Evolutionary conservation across 1,140 invertebrate genomes (phyloP), one percentile per base, ranked within the genome.

Genomic region (Hermetia illucens): DNA sequence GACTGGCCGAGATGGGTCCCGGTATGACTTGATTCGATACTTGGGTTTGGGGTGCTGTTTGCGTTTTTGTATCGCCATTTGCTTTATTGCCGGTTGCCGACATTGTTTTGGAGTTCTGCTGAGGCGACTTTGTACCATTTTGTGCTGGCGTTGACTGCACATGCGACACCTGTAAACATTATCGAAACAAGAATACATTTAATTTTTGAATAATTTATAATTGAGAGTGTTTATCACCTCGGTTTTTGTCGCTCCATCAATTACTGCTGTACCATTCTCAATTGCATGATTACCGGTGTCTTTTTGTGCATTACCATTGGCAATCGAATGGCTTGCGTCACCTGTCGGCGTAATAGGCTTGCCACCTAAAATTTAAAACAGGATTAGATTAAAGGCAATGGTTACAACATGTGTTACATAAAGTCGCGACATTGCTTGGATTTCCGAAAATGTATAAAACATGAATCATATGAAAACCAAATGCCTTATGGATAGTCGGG

Each of bases 291-390:
- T 45, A 46, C 39, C 13, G 8, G 24, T 27, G 24, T 27, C 24
- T 25, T 48, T 48, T 47, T 54, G 55, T 50, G 51, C 48, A 44
- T 46, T 56, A 16, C 57, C 57, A 44, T 60, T 60, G 42, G 45
- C 50, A 46, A 59, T 52, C 43, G 45, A 48, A 45, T 65, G 45
- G 42, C 50, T 21, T 51, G 50, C 5, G 45, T 61, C 58, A 44
- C 57, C 53, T 38, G 76, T 81, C 42, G 77, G 78, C 34, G 77
- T 83, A 51, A 86, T 84, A 33, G 82, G 82, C 53, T 84, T 84
- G 29, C 83, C 83, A 39, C 55, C 57, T 60, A n/a, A n/a, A n/a
- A n/a, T n/a, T n/a, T n/a, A n/a, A n/a, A n/a, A n/a, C n/a, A n/a
- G n/a, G n/a, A n/a, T n/a, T n/a, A n/a, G n/a, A n/a, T n/a, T n/a